Evolutionary conservation across 2,888 invertebrate species (phyloP), one percentile per base, ranked within the genome.

Genomic region (Nomada ruficornis): DNA sequence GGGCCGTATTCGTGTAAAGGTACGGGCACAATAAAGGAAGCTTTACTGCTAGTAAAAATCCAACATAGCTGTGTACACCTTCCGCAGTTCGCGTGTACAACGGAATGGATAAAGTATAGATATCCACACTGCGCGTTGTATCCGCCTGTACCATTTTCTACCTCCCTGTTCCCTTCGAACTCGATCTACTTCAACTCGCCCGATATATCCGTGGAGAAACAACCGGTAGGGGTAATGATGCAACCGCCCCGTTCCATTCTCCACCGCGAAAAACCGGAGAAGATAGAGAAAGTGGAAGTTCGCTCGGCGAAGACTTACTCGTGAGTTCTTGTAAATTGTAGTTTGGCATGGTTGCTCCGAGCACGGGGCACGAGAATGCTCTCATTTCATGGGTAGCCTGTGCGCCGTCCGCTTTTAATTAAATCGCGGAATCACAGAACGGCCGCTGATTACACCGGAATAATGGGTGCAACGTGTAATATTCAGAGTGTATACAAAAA

Each of bases 21-120:
- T 83, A 55, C 29, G 59, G 80, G 13, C 50, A 80, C 76, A 81
- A 82, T 81, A 83, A 90, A 89, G 74, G 87, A 84, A 88, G 88
- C 82, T 91, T 90, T 89, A 89, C 88, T 84, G 87, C 76, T 84
- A 71, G 87, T 90, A 87, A 89, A 90, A 89, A 89, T 89, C 83
- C 85, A 80, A 70, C 76, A 68, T 26, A 29, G 69, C 77, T 62
- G 79, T 74, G 63, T 42, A 52, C 26, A 62, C 54, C 62, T 70
- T 62, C 65, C 60, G 55, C 73, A 63, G 60, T 65, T 69, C 60
- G 70, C 63, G 74, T 44, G 20, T 59, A 74, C 64, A 69, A 65
- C 57, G 44, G 75, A 80, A 80, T 63, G 70, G 64, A 80, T 83
- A 81, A 86, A 86, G 70, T 83, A 81, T 87, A 83, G 77, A 87